phyloP scores from a whole-genome alignment of 2,888 invertebrate species.

The Mactromeris polynyma region DNA sequence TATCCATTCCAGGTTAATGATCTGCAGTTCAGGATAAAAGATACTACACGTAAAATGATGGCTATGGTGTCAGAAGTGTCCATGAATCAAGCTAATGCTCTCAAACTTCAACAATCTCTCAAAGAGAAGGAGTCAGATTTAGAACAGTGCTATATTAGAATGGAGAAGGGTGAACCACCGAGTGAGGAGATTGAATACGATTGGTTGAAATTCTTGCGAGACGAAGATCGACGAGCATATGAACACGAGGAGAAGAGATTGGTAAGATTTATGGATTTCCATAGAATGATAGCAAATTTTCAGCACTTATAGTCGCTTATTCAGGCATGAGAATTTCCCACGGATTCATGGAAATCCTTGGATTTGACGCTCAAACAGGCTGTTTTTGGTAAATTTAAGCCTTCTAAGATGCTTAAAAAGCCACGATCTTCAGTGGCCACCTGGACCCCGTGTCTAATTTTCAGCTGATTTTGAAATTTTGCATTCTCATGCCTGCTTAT shows the following conservation, averaged over 20 bases:
- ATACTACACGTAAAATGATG: slow-evolving; percentile 87
- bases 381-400: too few species aligned
- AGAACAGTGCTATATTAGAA: slow-evolving; percentile 85
- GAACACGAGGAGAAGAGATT: slow-evolving; percentile 80
- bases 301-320: too few species aligned
- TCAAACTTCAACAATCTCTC: slow-evolving; percentile 84
- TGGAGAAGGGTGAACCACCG: slow-evolving; percentile 87
- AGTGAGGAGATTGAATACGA: slow-evolving; percentile 84
- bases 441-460: too few species aligned
- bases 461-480: too few species aligned
- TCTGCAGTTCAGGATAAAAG: slow-evolving; percentile 85
- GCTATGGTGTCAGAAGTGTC: slow-evolving; percentile 87
- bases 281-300: too few species aligned
- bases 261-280: slow-evolving; percentile 69
- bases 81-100: slow-evolving; percentile 86
- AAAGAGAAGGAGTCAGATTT: slow-evolving; percentile 85
- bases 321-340: too few species aligned
- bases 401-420: too few species aligned
- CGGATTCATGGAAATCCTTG: too few species aligned
- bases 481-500: too few species aligned
- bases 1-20: slow-evolving; percentile 83
- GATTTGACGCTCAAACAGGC: too few species aligned
- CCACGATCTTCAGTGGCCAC: too few species aligned
- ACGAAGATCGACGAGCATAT: slow-evolving; percentile 75
- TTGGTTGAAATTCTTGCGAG: slow-evolving; percentile 82